Base-by-base conservation (phyloP, 2,113 vertebrate species). In the Carassius carassius region DNA sequence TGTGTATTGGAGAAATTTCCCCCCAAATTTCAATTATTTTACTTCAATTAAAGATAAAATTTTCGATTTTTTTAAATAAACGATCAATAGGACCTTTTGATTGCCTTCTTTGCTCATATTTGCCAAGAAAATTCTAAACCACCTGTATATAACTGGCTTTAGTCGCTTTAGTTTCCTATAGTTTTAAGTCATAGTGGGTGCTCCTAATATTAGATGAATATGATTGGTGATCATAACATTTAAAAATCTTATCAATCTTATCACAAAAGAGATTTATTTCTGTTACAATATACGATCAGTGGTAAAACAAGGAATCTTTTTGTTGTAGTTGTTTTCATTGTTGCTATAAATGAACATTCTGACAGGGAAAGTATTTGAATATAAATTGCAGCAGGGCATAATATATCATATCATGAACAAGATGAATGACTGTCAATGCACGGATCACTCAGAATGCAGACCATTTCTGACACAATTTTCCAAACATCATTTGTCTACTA, bases 361-460 rank as follows among this genome's bases (percentile, higher is more conserved):
- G 51, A 5, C 54, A 17, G 11, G 19, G 51, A 78, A 58, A n/a
- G 51, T 19, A 56, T 58, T 78, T 78, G 75, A 78, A 78, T 62
- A 23, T 60, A 60, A 60, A 62, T 9, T 78, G 54, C 54, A 62
- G 19, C 54, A 78, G 56, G 35, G 56, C 21, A n/a, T 78, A 23
- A 41, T 62, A 14, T 12, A 62, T 78, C 6, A 78, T 23, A 62
- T n/a, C 76, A 78, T 41, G 56, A 78, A 62, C 32, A 37, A 78
- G 76, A 62, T 78, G 54, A 78, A 78, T 78, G 76, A 35, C 35
- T 44, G 35, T 23, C 54, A 78, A 60, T 41, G 29, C 3, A 16
- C 10, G 56, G 35, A 37, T 37, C 35, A 77, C 75, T 77, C 51
- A 5, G 29, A 58, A 58, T 35, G 51, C 49, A 32, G 75, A 73